Conservation (phyloP, 2,797 vertebrate genomes). For the Ficedula albicollis region DNA sequence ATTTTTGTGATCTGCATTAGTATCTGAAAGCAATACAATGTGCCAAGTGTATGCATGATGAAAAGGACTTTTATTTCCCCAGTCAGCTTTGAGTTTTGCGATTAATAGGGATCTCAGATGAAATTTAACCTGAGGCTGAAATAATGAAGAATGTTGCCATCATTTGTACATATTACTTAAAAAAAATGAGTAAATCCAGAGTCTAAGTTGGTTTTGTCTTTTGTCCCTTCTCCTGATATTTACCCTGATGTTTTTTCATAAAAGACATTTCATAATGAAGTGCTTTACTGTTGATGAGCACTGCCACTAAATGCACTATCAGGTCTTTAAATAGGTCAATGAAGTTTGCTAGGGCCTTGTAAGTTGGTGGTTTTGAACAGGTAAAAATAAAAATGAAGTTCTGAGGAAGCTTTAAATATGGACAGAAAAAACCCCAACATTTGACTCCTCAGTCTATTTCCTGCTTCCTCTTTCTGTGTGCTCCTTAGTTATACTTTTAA, state of each 20-base stretch:
- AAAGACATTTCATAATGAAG: neutral
- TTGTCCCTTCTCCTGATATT: neutral
- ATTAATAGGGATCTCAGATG: neutral
- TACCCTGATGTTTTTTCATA: neutral
- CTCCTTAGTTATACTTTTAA: neutral
- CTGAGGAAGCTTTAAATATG: neutral
- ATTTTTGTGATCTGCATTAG: neutral
- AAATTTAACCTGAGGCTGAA: neutral
- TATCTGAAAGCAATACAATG: neutral
- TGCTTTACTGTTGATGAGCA: neutral
- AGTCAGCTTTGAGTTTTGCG: neutral
- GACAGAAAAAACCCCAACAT: rapidly evolving
- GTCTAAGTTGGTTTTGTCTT: neutral
- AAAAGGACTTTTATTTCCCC: neutral
- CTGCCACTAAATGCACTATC: neutral
- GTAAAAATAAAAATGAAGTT: neutral
- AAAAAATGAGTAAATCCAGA: neutral
- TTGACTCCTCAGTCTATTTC: neutral
- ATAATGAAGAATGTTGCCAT: neutral
- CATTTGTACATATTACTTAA: neutral
- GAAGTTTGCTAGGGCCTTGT: neutral
- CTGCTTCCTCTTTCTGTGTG: neutral
- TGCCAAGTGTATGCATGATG: rapidly evolving
- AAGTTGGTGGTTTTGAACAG: neutral
- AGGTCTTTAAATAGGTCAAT: neutral